A percentile compares a stretch with the other conserved stretches of the same genome.
phyloP scores from a whole-genome alignment of 2,797 vertebrate species.

The Acridotheres tristis region DNA sequence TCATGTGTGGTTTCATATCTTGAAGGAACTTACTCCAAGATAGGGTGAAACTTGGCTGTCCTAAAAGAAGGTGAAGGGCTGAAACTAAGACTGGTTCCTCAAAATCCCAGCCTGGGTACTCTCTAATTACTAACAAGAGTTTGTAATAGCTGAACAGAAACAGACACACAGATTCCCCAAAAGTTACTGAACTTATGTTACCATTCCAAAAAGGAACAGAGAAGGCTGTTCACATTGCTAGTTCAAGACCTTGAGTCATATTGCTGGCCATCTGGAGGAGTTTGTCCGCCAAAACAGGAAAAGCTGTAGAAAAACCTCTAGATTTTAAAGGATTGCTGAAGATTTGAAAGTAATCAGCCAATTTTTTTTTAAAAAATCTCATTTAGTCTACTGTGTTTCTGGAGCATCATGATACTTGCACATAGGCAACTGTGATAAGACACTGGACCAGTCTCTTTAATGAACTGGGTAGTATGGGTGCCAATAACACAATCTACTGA shows the following conservation, averaged over 20 bases:
- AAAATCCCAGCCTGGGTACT: background rate
- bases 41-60: background rate
- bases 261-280: background rate
- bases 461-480: background rate
- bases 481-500: background rate
- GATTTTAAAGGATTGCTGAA: background rate
- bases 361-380: background rate
- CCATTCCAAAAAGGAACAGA: background rate
- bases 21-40: background rate
- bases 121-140: background rate
- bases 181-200: background rate
- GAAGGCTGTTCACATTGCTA: background rate
- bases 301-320: background rate
- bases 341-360: background rate
- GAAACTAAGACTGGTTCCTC: background rate
- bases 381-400: background rate
- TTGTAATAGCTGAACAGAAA: background rate
- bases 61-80: background rate
- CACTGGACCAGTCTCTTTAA: background rate
- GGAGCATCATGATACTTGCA: background rate
- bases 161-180: background rate
- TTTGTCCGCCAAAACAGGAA: background rate
- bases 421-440: rapidly evolving
- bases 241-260: background rate
- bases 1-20: background rate